Percentiles rank a stretch among this genome's conserved stretches.
Evolutionary conservation across 2,113 vertebrate species (phyloP).

Genomic region (Oceanites oceanicus): DNA sequence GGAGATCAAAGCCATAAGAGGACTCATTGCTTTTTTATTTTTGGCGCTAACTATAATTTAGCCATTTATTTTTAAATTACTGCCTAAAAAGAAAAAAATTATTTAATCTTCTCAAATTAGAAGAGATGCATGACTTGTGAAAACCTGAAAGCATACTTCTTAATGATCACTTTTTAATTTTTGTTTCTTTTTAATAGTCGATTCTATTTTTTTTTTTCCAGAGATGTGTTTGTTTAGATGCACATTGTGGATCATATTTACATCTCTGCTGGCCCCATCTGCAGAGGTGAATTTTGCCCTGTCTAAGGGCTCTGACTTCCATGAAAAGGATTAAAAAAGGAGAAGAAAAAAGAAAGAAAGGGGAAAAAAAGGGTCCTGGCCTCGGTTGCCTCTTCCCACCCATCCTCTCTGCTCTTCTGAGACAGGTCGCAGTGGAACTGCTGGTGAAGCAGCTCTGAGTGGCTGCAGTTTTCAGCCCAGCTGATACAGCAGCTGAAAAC

Average conservation of each 20-base stretch:
- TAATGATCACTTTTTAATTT: slow-evolving; percentile 27
- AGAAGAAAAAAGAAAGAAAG: background rate
- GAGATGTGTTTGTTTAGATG: slow-evolving; percentile 25
- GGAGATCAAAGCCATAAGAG: slow-evolving; percentile 99
- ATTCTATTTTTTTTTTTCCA: background rate
- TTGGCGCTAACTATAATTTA: slow-evolving; percentile 55
- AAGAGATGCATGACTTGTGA: slow-evolving; percentile 53
- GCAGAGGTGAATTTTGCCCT: slow-evolving; percentile 29
- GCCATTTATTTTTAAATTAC: slow-evolving; percentile 64
- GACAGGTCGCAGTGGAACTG: background rate
- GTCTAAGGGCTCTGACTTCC: slow-evolving; percentile 30
- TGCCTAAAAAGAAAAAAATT: slow-evolving; percentile 37
- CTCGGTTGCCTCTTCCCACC: background rate
- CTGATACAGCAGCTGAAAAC: background rate
- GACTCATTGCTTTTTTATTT: slow-evolving; percentile 77
- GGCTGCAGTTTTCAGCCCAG: background rate
- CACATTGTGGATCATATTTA: slow-evolving; percentile 25
- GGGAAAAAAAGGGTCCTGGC: background rate
- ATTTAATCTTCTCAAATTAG: slow-evolving; percentile 39
- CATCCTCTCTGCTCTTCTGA: background rate
- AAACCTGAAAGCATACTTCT: slow-evolving; percentile 57
- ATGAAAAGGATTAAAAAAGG: slow-evolving; percentile 10
- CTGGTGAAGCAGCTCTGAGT: background rate
- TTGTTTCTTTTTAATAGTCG: slow-evolving; percentile 15
- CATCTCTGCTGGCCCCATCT: background rate